phyloP scores from a whole-genome alignment of 1,140 invertebrate genomes.

The Yoshiicerus persimilis region DNA sequence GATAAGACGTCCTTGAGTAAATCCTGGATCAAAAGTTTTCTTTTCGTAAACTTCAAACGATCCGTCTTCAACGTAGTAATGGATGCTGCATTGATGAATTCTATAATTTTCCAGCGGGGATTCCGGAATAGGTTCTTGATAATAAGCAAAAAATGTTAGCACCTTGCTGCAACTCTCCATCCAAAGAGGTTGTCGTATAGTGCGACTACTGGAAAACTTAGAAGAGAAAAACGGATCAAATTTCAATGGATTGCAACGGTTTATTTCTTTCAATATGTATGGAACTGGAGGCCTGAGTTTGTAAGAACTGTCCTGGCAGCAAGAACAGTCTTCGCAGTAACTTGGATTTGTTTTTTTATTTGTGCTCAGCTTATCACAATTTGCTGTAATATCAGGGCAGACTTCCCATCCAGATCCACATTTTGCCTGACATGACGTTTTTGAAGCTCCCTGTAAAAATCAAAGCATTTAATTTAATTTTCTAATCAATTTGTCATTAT shows the following conservation, averaged over 20 bases:
- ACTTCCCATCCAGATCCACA: not conserved
- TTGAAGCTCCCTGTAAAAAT: not conserved
- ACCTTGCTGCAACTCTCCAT: slow-evolving; percentile 50
- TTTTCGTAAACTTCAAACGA: slow-evolving; percentile 84
- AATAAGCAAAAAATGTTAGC: slow-evolving; percentile 79
- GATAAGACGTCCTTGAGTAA: slow-evolving; percentile 64
- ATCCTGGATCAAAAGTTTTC: slow-evolving; percentile 69
- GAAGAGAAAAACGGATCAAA: not conserved
- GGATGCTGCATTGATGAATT: slow-evolving; percentile 78
- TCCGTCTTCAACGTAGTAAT: slow-evolving; percentile 88
- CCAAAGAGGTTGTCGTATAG: not conserved
- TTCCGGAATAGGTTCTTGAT: slow-evolving; percentile 79
- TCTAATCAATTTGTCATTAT: no score
- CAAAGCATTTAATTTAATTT: not conserved
- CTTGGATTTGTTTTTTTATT: not conserved
- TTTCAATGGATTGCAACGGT: not conserved
- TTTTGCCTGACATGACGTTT: not conserved
- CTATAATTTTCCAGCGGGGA: slow-evolving; percentile 66
- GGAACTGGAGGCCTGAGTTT: not conserved
- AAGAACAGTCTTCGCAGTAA: not conserved
- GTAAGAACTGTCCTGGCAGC: not conserved
- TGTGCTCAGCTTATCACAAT: no score
- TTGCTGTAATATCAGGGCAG: not conserved
- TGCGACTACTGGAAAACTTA: not conserved
- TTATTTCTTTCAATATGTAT: not conserved